Conservation (phyloP, 2,888 invertebrate species). For the Oasisia sp. region DNA sequence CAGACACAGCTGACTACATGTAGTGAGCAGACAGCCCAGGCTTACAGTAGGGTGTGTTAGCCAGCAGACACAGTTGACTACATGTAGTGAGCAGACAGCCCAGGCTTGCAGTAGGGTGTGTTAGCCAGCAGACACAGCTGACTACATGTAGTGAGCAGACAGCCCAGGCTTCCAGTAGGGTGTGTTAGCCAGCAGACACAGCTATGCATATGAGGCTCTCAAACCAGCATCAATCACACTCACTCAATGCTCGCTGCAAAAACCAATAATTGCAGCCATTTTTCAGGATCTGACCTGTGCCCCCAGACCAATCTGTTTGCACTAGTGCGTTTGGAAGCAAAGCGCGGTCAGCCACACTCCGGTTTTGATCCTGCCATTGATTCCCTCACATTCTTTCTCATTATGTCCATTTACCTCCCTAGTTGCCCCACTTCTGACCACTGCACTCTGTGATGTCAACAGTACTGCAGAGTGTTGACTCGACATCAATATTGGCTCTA, state of each 20-base stretch:
- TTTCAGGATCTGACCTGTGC: background rate
- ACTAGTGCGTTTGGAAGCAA: background rate
- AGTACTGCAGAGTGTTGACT: too few relatives aligned
- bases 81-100: too few relatives aligned
- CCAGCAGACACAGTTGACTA: too few relatives aligned
- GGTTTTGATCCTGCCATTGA: background rate
- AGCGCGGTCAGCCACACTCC: background rate
- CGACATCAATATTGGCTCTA: background rate
- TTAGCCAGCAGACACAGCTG: background rate
- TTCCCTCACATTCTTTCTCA: background rate
- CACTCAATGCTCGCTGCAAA: background rate
- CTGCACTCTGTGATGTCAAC: too few relatives aligned
- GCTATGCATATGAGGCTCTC: conserved; percentile 11
- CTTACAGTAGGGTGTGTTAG: too few relatives aligned
- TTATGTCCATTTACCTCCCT: background rate
- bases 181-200: background rate
- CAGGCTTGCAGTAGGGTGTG: background rate
- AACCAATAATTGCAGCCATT: conserved; percentile 8
- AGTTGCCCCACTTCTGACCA: background rate
- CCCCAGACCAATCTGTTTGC: background rate
- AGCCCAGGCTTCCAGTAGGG: background rate
- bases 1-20: too few relatives aligned
- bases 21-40: too few relatives aligned
- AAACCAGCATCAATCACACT: background rate
- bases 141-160: background rate